phyloP scores from a whole-genome alignment of 2,113 vertebrate species.

The Cheilinus undulatus region DNA sequence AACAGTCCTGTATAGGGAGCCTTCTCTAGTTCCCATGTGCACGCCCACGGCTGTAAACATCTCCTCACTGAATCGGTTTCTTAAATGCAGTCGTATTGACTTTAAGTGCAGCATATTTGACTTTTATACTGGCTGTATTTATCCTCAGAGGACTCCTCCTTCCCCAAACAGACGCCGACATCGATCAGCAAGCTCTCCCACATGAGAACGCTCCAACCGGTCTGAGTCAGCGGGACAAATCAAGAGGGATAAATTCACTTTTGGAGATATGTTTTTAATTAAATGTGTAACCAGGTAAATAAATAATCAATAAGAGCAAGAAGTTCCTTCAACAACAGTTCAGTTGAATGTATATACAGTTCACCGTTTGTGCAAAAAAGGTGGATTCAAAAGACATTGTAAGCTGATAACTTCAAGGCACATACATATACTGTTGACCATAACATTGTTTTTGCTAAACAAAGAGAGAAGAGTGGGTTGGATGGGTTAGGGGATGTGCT shows the following conservation, averaged over 20 bases:
- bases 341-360: slow-evolving; percentile 68
- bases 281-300: slow-evolving; percentile 59
- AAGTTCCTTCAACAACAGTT: slow-evolving; percentile 60
- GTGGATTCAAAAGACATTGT: slow-evolving; percentile 60
- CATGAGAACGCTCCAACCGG: not conserved
- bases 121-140: not conserved
- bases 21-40: not conserved
- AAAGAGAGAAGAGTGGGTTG: slow-evolving; percentile 46
- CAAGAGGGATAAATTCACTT: slow-evolving; percentile 16
- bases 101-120: slow-evolving; percentile 6
- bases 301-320: slow-evolving; percentile 65
- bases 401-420: slow-evolving; percentile 74
- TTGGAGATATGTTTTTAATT: slow-evolving; percentile 58
- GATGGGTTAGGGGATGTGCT: slow-evolving; percentile 55
- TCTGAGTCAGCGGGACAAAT: slow-evolving; percentile 9
- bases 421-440: slow-evolving; percentile 59
- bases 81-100: not conserved
- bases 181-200: not conserved
- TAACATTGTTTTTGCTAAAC: slow-evolving; percentile 58
- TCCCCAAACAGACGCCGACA: not conserved
- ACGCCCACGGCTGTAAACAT: not conserved
- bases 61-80: not conserved
- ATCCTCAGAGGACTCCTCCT: slow-evolving; percentile 5
- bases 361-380: slow-evolving; percentile 66
- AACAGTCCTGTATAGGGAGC: not conserved